These are phyloP conservation scores for Lepidurus packardi DNA, from an alignment of 1,140 invertebrate genomes.

Conservation along the genomic window DNA sequence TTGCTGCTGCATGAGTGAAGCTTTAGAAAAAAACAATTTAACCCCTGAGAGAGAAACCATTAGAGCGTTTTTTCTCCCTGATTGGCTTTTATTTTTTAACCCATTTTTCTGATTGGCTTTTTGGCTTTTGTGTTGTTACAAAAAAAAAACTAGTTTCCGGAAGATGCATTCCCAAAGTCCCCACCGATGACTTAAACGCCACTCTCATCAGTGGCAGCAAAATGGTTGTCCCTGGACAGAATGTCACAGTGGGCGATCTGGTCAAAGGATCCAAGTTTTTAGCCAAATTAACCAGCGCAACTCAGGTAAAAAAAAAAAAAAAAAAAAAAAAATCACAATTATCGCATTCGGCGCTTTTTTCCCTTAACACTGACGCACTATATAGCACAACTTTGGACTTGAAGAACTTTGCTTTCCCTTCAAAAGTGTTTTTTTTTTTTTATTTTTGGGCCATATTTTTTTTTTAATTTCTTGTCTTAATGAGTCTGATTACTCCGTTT, in stretches of 20 bases:
- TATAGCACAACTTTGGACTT: neutral
- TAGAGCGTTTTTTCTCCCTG: neutral
- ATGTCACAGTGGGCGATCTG: conserved; percentile 24
- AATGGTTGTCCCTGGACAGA: neutral
- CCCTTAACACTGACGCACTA: neutral
- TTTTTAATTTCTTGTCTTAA: neutral
- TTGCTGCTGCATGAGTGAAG: neutral
- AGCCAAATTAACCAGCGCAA: conserved; percentile 29
- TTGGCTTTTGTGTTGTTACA: neutral
- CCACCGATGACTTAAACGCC: neutral
- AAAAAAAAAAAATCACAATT: neutral
- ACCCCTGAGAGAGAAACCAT: too few species aligned
- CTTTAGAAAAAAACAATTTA: neutral
- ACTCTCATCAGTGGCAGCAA: conserved; percentile 23
- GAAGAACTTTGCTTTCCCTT: neutral
- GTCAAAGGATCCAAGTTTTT: conserved; percentile 29
- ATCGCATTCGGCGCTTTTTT: neutral
- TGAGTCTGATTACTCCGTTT: too few species aligned
- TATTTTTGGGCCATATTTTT: neutral
- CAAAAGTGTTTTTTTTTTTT: conserved; percentile 5
- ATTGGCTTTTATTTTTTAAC: neutral
- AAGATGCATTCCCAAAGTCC: conserved; percentile 28
- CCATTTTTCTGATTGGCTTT: neutral
- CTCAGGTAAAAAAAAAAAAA: conserved; percentile 19
- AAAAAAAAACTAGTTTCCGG: conserved; percentile 24